A percentile compares a stretch with the other conserved stretches of the same genome.
phyloP scores from a whole-genome alignment of 2,888 invertebrate species.

The Encarsia formosa region DNA sequence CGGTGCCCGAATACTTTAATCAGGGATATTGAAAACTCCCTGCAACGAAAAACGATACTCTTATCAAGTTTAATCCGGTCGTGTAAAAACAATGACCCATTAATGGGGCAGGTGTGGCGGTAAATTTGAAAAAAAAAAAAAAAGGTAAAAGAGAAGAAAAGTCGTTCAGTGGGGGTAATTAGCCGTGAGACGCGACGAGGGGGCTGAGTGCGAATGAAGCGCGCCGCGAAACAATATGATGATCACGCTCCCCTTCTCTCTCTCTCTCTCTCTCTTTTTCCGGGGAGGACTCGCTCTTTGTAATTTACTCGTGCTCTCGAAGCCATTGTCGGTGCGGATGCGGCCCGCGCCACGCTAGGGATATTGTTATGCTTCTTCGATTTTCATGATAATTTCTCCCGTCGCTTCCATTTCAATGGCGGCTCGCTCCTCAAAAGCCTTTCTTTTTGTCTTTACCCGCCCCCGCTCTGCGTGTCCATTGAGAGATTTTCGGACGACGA shows the following conservation, averaged over 20 bases:
- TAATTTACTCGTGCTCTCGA: constrained; percentile 27
- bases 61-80: too few species aligned
- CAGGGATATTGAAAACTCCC: too few species aligned
- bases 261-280: constrained; percentile 4
- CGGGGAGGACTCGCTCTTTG: constrained; percentile 8
- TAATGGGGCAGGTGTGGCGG: too few species aligned
- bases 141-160: not conserved
- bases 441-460: not conserved
- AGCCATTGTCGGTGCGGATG: constrained; percentile 8
- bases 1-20: too few species aligned
- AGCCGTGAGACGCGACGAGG: constrained; percentile 28
- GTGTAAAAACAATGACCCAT: too few species aligned
- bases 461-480: too few species aligned
- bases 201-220: not conserved
- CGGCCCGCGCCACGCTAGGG: constrained; percentile 2
- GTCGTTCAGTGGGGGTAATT: constrained; percentile 37
- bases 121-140: too few species aligned
- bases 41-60: too few species aligned
- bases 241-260: constrained; percentile 31
- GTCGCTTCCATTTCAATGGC: not conserved
- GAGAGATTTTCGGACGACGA: constrained; percentile 11
- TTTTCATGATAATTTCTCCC: constrained; percentile 20
- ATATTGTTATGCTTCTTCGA: constrained; percentile 23
- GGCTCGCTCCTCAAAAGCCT: not conserved
- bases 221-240: constrained; percentile 38